These are phyloP conservation scores for Entomobrya multifasciata DNA, from an alignment of 2,888 invertebrate species.

Conservation along the genomic window DNA sequence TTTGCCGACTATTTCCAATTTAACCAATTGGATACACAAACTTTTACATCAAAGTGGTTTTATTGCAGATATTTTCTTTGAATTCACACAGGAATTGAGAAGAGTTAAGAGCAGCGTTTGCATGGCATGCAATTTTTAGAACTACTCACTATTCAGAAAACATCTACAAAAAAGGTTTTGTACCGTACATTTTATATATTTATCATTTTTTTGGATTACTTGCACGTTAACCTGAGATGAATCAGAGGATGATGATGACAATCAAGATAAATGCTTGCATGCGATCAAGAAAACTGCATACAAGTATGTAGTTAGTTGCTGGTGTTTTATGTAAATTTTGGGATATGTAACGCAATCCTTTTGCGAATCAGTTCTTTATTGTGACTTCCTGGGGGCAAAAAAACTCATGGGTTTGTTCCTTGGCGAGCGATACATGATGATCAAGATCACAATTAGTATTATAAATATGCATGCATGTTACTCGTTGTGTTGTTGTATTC, in stretches of 20 bases:
- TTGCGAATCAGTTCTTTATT: constrained; percentile 47
- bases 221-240: neutral
- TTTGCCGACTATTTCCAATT: neutral
- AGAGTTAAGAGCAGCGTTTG: neutral
- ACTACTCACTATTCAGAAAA: too few species aligned
- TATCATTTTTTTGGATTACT: neutral
- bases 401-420: constrained; percentile 32
- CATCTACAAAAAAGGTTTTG: too few species aligned
- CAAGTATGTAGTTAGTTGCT: neutral
- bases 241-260: neutral
- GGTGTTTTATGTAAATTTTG: constrained; percentile 28
- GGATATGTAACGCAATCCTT: constrained; percentile 25
- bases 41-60: too few species aligned
- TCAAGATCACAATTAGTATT: neutral
- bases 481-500: neutral
- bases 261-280: neutral
- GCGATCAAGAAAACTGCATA: neutral
- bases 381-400: constrained; percentile 39
- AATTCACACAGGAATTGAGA: constrained; percentile 20
- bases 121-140: neutral
- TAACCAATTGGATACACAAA: constrained; percentile 24
- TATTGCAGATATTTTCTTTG: constrained; percentile 40
- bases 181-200: neutral
- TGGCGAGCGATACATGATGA: neutral
- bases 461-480: neutral